Percentiles rank a stretch among this genome's conserved stretches.
Conservation (phyloP, 2,113 vertebrate genomes). For the Willisornis vidua region DNA sequence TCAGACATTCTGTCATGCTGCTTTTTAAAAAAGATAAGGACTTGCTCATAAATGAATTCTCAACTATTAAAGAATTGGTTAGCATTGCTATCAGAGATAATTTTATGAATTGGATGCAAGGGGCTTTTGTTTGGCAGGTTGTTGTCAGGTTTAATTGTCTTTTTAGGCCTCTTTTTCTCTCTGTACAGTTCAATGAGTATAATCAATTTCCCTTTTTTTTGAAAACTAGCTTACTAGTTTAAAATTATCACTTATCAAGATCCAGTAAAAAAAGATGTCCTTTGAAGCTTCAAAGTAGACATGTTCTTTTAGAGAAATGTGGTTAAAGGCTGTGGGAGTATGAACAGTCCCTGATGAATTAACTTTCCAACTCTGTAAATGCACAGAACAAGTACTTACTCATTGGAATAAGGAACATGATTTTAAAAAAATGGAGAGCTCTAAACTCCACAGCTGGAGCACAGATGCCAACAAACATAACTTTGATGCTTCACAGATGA, state of each 20-base stretch:
- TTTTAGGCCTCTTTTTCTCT: not conserved
- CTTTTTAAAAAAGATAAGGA: not conserved
- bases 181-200: not conserved
- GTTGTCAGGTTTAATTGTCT: not conserved
- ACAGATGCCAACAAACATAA: constrained; percentile 10
- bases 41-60: not conserved
- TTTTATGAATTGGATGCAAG: not conserved
- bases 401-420: not conserved
- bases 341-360: not conserved
- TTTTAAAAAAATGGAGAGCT: not conserved
- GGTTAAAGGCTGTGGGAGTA: not conserved
- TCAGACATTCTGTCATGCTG: not conserved
- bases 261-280: not conserved
- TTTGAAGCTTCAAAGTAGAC: not conserved
- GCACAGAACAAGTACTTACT: not conserved
- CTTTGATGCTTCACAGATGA: constrained; percentile 24
- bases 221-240: not conserved
- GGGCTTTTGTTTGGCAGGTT: not conserved
- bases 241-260: not conserved
- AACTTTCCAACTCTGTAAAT: not conserved
- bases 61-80: not conserved
- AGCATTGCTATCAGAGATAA: not conserved
- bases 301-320: not conserved
- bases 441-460: constrained; percentile 25
- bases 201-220: not conserved